Percentiles rank a stretch among this genome's conserved stretches.
phyloP scores from a whole-genome alignment of 2,113 vertebrate species.

The Gallinago jamesoni region DNA sequence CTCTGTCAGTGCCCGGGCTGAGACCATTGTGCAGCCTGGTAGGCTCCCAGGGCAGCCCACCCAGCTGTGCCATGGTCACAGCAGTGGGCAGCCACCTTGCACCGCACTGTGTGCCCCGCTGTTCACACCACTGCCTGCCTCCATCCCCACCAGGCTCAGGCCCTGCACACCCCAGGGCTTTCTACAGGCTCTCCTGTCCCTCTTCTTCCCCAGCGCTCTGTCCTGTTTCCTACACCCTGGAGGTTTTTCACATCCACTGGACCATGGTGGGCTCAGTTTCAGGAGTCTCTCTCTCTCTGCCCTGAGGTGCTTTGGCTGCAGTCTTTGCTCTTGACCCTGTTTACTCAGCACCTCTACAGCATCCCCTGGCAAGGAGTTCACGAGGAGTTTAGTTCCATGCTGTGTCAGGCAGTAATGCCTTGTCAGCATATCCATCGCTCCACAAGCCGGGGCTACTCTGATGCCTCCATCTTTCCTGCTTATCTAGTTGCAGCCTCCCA shows the following conservation, averaged over 20 bases:
- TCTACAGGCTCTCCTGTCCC: background rate
- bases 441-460: rapidly evolving
- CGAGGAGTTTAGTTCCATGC: background rate
- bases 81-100: background rate
- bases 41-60: background rate
- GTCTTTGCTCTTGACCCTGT: background rate
- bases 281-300: background rate
- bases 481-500: background rate
- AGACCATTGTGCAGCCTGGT: background rate
- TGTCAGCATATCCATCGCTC: rapidly evolving
- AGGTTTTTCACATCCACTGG: background rate
- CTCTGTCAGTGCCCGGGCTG: background rate
- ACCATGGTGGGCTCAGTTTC: background rate
- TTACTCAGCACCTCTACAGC: background rate
- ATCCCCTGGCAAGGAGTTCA: background rate
- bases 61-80: rapidly evolving
- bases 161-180: background rate
- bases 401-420: background rate
- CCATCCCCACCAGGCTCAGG: rapidly evolving
- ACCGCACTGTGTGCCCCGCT: rapidly evolving
- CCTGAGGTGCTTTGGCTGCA: background rate
- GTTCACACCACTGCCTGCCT: rapidly evolving
- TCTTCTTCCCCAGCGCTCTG: background rate
- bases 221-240: background rate
- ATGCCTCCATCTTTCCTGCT: background rate